A percentile compares a stretch with the other conserved stretches of the same genome.
Evolutionary conservation across 2,888 invertebrate genomes (phyloP).

Genomic region (Meiosimyza platycephala): DNA sequence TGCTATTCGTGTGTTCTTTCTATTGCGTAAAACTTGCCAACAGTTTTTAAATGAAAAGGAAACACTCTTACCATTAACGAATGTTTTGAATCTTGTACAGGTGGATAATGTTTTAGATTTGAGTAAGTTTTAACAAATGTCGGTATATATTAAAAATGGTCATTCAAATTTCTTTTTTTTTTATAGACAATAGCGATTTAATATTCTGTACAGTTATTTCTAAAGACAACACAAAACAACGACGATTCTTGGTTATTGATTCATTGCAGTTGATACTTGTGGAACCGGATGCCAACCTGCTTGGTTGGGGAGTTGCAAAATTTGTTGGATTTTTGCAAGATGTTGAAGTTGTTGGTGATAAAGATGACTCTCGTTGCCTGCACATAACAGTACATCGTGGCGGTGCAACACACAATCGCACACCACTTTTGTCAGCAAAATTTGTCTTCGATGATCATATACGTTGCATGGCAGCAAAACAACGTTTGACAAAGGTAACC

Average conservation of each 20-base stretch:
- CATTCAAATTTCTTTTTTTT: constrained; percentile 23
- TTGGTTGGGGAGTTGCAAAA: constrained; percentile 98
- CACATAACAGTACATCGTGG: constrained; percentile 94
- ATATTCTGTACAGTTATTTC: constrained; percentile 95
- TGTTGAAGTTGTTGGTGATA: constrained; percentile 94
- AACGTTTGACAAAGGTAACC: constrained; percentile 81
- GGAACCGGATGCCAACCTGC: constrained; percentile 92
- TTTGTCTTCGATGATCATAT: constrained; percentile 99
- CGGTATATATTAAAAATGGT: background rate
- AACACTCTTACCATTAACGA: constrained; percentile 88
- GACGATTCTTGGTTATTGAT: constrained; percentile 97
- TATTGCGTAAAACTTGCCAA: constrained; percentile 84
- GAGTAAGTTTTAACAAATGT: constrained; percentile 73
- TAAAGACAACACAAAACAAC: constrained; percentile 88
- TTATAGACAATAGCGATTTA: constrained; percentile 93
- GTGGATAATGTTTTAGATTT: constrained; percentile 95
- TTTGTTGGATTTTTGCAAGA: constrained; percentile 96
- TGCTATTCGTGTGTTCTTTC: constrained; percentile 93
- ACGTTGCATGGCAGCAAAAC: constrained; percentile 98
- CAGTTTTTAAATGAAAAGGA: constrained; percentile 85
- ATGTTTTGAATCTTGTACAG: constrained; percentile 88
- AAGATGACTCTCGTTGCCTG: constrained; percentile 94
- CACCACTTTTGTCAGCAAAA: constrained; percentile 87
- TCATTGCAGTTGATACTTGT: constrained; percentile 94
- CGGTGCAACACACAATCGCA: constrained; percentile 74